Evolutionary conservation across 2,113 vertebrate species (phyloP).

Genomic region (Mormyrus iriodes): DNA sequence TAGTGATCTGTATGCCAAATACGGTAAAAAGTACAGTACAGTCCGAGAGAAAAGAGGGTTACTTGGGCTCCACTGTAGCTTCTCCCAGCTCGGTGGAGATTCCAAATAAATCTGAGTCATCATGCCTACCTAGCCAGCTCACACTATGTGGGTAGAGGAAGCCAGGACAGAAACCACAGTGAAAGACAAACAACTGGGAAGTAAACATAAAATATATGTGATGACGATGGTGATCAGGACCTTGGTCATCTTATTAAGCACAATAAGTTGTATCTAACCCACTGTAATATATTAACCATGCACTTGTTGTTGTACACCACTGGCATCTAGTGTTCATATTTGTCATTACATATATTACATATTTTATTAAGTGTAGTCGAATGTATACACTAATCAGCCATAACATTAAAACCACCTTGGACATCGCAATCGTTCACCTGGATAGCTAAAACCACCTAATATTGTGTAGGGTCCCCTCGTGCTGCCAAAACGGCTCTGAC

Average conservation of each 20-base stretch:
- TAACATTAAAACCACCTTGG: neutral
- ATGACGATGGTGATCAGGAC: neutral
- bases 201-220: neutral
- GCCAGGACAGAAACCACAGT: neutral
- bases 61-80: neutral
- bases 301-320: neutral
- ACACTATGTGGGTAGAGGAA: neutral
- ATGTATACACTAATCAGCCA: neutral
- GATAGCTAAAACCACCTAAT: neutral
- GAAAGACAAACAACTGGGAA: neutral
- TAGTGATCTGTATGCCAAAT: neutral
- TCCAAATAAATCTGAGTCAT: conserved; percentile 1
- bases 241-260: neutral
- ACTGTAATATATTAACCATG: neutral
- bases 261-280: neutral
- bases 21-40: neutral
- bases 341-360: neutral
- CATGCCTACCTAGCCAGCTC: neutral
- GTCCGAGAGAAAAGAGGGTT: neutral
- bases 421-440: too few relatives aligned
- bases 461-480: neutral
- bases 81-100: neutral
- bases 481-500: neutral
- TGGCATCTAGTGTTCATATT: neutral
- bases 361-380: neutral